These are phyloP conservation scores for Volucella inflata DNA, from an alignment of 2,888 invertebrate genomes.

Conservation along the genomic window DNA sequence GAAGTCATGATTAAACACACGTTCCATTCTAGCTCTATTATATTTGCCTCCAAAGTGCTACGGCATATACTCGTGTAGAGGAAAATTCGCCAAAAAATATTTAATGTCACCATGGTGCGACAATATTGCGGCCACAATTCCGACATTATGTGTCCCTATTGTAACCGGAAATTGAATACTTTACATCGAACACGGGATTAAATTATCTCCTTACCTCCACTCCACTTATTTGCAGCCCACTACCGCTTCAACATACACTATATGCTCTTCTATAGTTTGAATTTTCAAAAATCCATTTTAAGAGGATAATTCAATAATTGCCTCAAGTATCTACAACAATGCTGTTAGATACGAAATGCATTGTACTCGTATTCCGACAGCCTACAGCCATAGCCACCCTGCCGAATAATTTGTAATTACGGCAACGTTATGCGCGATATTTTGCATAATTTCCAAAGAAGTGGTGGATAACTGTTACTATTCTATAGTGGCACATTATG, in stretches of 20 bases:
- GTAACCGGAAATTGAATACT: constrained; percentile 28
- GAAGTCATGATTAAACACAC: too few species aligned
- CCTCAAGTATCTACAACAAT: neutral
- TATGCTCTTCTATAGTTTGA: neutral
- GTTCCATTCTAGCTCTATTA: too few species aligned
- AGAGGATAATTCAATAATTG: constrained; percentile 46
- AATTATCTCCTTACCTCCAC: constrained; percentile 20
- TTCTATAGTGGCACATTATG: neutral
- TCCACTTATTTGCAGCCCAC: neutral
- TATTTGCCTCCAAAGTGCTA: too few species aligned
- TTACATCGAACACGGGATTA: constrained; percentile 26
- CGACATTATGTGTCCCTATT: constrained; percentile 14
- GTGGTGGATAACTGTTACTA: neutral
- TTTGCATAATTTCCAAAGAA: neutral
- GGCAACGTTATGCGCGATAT: constrained; percentile 27
- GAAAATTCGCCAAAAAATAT: neutral
- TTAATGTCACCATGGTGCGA: constrained; percentile 5
- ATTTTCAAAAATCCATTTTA: neutral
- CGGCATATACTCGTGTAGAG: too few species aligned
- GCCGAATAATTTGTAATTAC: constrained; percentile 45
- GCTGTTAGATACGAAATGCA: neutral
- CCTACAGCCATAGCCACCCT: neutral
- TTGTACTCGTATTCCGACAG: constrained; percentile 3
- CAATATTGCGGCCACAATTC: constrained; percentile 1
- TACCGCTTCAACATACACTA: neutral